Evolutionary conservation across 2,113 vertebrate species (phyloP).

Genomic region (Pomatostomus ruficeps): DNA sequence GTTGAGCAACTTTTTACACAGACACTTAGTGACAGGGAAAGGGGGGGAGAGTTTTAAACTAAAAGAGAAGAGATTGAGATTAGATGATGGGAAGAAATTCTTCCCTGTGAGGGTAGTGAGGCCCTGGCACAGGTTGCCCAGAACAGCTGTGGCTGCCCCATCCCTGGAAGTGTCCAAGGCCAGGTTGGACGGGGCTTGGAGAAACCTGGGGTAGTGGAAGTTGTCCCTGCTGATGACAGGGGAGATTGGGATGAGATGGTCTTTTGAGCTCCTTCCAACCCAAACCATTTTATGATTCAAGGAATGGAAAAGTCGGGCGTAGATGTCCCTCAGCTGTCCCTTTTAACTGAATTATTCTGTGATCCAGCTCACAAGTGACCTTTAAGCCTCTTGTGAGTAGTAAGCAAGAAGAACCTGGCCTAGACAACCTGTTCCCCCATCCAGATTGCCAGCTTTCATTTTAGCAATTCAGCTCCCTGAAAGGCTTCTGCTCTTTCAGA

Average conservation of each 20-base stretch:
- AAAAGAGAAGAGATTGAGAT: neutral
- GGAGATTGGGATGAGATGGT: accelerated
- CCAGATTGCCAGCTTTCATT: neutral
- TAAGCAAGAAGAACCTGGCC: neutral
- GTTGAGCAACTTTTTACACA: accelerated
- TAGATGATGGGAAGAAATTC: neutral
- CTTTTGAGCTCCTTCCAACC: neutral
- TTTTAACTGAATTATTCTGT: neutral
- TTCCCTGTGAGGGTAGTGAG: accelerated
- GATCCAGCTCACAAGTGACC: neutral
- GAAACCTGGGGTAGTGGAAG: accelerated
- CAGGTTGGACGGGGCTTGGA: accelerated
- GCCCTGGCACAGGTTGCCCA: neutral
- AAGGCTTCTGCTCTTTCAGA: neutral
- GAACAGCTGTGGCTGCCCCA: neutral
- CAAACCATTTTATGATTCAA: neutral
- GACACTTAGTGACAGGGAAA: neutral
- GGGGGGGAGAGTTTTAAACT: neutral
- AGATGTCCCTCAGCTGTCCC: neutral
- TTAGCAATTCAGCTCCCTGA: neutral
- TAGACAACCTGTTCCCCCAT: neutral
- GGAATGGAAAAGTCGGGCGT: neutral
- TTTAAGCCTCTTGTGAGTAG: neutral
- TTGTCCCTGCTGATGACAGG: accelerated
- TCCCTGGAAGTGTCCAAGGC: neutral